These are phyloP conservation scores for Eilema depressum DNA, from an alignment of 2,888 invertebrate species.

Conservation along the genomic window DNA sequence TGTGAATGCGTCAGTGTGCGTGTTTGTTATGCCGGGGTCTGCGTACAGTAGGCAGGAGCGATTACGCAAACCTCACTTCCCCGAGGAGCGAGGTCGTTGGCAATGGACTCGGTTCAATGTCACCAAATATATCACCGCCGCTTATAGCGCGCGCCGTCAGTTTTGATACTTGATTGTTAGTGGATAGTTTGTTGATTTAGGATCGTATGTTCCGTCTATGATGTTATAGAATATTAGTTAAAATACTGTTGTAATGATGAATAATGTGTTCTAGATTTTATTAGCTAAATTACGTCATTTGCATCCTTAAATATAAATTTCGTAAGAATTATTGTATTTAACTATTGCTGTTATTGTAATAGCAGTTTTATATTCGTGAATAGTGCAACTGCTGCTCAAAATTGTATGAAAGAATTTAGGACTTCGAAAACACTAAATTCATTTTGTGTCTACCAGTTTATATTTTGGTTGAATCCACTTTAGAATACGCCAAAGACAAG, in stretches of 20 bases:
- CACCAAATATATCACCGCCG: constrained; percentile 86
- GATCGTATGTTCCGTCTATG: not conserved
- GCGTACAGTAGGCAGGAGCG: constrained; percentile 75
- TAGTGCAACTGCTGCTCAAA: not conserved
- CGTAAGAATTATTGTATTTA: not conserved
- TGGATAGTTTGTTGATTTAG: not conserved
- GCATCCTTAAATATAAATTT: not conserved
- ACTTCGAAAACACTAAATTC: not conserved
- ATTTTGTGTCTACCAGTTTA: not conserved
- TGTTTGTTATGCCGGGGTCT: constrained; percentile 63
- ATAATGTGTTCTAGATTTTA: not conserved
- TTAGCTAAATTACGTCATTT: not conserved
- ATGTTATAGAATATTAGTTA: not conserved
- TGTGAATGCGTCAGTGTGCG: constrained; percentile 41
- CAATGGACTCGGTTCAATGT: constrained; percentile 87
- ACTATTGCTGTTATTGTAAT: not conserved
- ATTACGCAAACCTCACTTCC: constrained; percentile 86
- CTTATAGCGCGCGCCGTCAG: constrained; percentile 47
- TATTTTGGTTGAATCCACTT: not conserved
- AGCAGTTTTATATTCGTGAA: not conserved
- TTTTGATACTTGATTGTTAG: constrained; percentile 66
- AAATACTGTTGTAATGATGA: not conserved
- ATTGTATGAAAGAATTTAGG: not conserved
- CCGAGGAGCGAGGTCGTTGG: constrained; percentile 86
- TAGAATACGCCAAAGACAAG: not conserved